Base-by-base conservation (phyloP, 2,113 vertebrate species). In the Heterocephalus glaber region DNA sequence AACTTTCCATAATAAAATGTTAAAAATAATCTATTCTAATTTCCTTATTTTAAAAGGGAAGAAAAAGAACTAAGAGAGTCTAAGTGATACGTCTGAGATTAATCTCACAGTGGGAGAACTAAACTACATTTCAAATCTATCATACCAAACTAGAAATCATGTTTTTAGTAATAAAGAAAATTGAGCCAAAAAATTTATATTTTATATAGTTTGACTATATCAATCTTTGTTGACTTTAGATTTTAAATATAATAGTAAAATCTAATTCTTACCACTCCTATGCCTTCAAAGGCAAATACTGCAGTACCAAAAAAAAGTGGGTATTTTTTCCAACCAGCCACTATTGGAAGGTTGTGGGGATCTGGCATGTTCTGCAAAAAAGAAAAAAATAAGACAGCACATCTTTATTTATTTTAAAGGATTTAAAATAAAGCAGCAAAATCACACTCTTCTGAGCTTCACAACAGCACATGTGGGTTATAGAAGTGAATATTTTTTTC, bases 221-320 rank as follows among this genome's bases (percentile, higher is more conserved):
- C 83, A 86, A 61, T 58, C 10, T 83, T 85, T 95, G 3, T 47
- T 87, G 38, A 95, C 28, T 80, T 94, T 83, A 89, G 19, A 77
- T 35, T 95, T 52, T 28, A 54, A 82, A 95, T 54, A 83, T 41
- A 63, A 47, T 74, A 94, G 89, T 61, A 83, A 96, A 81, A 19
- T 90, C 26, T 28, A 95, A 93, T 96, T 97, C 99, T 99, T 98
- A 99, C 99, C 98, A 99, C 99, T 97, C 99, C 99, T 0, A 99
- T 99, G 95, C 99, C 99, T 98, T 99, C 99, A 97, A 99, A 99
- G 86, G 99, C 99, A 98, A 99, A 99, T 92, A 99, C 97, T 65
- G 99, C 99, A 12, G 99, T 99, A 52, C 99, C 99, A 97, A 99
- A 99, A 98, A 99, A 99, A 28, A 99, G 98, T 0, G 99, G 98